Evolutionary conservation across 2,888 invertebrate genomes (phyloP).

Genomic region (Drosophila testacea): DNA sequence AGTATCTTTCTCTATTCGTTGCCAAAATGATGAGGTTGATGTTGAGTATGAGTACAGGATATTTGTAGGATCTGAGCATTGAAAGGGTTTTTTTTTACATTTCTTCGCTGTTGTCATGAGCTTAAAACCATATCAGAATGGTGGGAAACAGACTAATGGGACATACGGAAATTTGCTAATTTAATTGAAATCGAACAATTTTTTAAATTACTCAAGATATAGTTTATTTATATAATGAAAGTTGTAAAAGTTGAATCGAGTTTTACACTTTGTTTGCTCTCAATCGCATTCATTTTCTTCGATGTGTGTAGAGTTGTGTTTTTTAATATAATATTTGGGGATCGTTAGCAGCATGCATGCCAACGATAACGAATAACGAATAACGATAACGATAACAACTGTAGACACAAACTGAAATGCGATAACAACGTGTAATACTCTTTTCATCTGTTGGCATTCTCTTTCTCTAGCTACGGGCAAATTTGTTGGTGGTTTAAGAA

Average conservation of each 20-base stretch:
- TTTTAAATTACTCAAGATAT: constrained; percentile 16
- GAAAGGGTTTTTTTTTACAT: neutral
- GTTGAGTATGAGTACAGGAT: constrained; percentile 11
- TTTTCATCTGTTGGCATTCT: constrained; percentile 41
- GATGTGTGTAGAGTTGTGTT: constrained; percentile 40
- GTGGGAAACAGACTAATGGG: constrained; percentile 22
- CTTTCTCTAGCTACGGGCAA: constrained; percentile 37
- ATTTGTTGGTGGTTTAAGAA: constrained; percentile 29
- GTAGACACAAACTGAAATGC: constrained; percentile 30
- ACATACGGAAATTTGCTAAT: constrained; percentile 2
- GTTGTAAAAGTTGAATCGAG: constrained; percentile 29
- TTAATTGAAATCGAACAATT: neutral
- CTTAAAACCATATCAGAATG: constrained; percentile 9
- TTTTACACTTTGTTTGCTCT: constrained; percentile 28
- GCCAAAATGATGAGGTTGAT: constrained; percentile 19
- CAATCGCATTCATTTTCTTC: neutral
- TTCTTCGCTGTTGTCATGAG: constrained; percentile 13
- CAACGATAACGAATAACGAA: constrained; percentile 33
- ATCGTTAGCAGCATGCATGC: constrained; percentile 52
- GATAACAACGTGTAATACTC: constrained; percentile 46
- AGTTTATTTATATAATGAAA: constrained; percentile 24
- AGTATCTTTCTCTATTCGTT: constrained; percentile 24
- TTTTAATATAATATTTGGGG: neutral
- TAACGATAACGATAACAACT: constrained; percentile 40
- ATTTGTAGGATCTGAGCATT: constrained; percentile 10